Evolutionary conservation across 53 echinoderm and acorn worm genomes (phyloP).

Genomic region (Holothuria leucospilota): DNA sequence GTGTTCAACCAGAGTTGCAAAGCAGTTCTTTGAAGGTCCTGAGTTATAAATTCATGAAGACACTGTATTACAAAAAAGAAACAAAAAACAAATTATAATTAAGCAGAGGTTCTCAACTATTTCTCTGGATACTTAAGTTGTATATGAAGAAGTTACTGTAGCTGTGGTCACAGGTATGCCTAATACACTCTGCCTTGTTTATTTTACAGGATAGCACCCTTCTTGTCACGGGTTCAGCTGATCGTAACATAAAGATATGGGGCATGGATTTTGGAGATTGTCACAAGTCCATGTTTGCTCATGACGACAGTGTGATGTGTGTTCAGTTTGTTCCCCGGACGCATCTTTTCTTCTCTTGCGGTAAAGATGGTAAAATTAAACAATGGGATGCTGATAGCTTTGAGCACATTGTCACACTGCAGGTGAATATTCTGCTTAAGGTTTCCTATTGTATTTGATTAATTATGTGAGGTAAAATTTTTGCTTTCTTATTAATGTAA

Average conservation of each 20-base stretch:
- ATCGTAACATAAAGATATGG: constrained; percentile 94
- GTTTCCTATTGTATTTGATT: not conserved
- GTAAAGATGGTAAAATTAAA: constrained; percentile 91
- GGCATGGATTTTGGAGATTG: constrained; percentile 97
- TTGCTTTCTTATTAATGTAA: no score
- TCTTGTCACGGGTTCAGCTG: constrained; percentile 89
- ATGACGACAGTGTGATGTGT: constrained; percentile 98
- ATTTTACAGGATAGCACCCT: constrained; percentile 83
- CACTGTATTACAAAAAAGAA: no score
- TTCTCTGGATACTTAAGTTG: no score
- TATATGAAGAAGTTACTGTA: no score
- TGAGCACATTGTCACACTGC: constrained; percentile 83
- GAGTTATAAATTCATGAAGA: no score
- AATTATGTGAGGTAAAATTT: not conserved
- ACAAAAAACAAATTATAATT: no score
- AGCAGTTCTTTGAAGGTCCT: no score
- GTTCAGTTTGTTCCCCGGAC: constrained; percentile 91
- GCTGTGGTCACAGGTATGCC: no score
- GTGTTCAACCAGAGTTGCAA: no score
- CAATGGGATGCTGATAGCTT: constrained; percentile 98
- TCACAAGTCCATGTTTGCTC: constrained; percentile 95
- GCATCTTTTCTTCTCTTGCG: constrained; percentile 92
- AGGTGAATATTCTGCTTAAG: constrained; percentile 53
- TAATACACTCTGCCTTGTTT: no score
- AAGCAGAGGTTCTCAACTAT: no score